Percentiles rank a stretch among this genome's conserved stretches.
phyloP scores from a whole-genome alignment of 2,113 vertebrate species.

The Nannospalax galili region DNA sequence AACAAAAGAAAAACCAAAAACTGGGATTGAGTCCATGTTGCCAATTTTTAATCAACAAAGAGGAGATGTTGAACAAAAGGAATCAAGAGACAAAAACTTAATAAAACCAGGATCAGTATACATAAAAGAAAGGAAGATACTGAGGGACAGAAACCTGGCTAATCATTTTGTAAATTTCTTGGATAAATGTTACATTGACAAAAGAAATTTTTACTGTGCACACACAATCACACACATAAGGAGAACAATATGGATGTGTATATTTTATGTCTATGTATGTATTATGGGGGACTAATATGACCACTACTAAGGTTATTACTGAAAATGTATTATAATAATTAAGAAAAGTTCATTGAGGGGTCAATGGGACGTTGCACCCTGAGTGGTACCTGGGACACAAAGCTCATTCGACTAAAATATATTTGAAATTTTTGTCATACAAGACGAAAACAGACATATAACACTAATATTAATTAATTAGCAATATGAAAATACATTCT shows the following conservation, averaged over 20 bases:
- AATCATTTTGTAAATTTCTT: background rate
- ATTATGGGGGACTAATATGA: background rate
- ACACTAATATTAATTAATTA: slow-evolving; percentile 39
- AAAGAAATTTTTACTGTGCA: background rate
- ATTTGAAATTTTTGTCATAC: slow-evolving; percentile 32
- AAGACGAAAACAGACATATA: background rate
- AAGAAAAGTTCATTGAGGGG: background rate
- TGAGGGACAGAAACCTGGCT: background rate
- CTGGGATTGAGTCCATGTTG: background rate
- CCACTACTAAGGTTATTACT: background rate
- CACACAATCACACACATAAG: background rate
- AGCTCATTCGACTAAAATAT: slow-evolving; percentile 25
- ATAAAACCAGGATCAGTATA: background rate
- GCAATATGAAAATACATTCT: slow-evolving; percentile 11
- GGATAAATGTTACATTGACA: background rate
- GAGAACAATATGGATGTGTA: background rate
- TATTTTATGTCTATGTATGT: background rate
- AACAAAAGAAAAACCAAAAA: background rate
- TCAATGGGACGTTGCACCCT: background rate
- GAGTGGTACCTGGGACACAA: background rate
- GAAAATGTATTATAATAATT: background rate
- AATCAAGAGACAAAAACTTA: background rate
- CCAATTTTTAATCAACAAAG: slow-evolving; percentile 4
- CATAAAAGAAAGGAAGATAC: background rate
- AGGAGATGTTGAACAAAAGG: background rate